A percentile compares a stretch with the other conserved stretches of the same genome.
Evolutionary conservation across 2,888 invertebrate species (phyloP).

Genomic region (Philaethria dido): DNA sequence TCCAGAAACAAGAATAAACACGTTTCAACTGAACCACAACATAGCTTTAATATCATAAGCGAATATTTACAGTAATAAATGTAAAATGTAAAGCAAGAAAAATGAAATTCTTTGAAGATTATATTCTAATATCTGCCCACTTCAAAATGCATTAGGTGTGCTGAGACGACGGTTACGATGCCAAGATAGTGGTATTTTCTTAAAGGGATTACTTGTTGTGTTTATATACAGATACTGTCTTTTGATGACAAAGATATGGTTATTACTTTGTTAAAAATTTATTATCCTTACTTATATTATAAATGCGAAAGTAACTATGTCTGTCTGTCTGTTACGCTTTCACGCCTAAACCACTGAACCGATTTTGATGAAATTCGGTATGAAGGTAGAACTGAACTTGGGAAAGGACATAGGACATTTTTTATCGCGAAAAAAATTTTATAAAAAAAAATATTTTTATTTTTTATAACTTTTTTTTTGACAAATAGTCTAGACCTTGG

Average conservation of each 20-base stretch:
- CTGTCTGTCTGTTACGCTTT: no score
- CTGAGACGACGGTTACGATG: conserved; percentile 18
- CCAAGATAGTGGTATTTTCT: conserved; percentile 15
- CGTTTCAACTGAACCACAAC: neutral
- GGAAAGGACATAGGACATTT: no score
- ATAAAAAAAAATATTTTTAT: no score
- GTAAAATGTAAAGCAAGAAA: conserved; percentile 1
- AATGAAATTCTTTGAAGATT: conserved; percentile 19
- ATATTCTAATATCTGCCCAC: conserved; percentile 22
- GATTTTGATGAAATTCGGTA: no score
- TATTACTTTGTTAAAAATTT: no score
- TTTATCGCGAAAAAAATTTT: no score
- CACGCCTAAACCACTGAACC: no score
- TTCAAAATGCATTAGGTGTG: conserved; percentile 24
- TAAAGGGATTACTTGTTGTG: conserved; percentile 13
- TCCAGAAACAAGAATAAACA: neutral
- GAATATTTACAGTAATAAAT: conserved; percentile 9
- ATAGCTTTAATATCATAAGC: neutral
- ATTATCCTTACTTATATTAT: no score
- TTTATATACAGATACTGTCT: conserved; percentile 1
- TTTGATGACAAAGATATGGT: neutral
- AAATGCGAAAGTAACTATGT: no score
- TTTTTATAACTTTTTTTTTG: no score
- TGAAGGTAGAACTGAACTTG: no score
- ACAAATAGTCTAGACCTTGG: no score